phyloP scores from a whole-genome alignment of 2,888 invertebrate species.

The Protonemura montana region DNA sequence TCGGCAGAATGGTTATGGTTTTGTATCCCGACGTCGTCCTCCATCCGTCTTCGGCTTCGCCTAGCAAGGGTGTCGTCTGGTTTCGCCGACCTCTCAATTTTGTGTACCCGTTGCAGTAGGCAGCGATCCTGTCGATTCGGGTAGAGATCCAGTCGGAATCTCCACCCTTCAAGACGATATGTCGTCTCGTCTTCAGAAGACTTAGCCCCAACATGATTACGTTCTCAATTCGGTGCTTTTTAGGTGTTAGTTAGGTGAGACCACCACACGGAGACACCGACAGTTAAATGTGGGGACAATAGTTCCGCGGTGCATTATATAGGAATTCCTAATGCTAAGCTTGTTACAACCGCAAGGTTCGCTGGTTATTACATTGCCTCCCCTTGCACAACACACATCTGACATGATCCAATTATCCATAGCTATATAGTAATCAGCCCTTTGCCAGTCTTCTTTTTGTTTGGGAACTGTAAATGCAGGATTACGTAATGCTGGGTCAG shows the following conservation, averaged over 20 bases:
- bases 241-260: background rate
- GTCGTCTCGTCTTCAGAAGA: conserved; percentile 31
- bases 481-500: background rate
- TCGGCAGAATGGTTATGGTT: background rate
- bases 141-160: conserved; percentile 46
- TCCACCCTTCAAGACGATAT: conserved; percentile 31
- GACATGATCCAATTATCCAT: background rate
- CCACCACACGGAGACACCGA: background rate
- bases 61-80: conserved; percentile 25
- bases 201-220: conserved; percentile 27
- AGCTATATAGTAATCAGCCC: background rate
- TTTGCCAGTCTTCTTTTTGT: background rate
- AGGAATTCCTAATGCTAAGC: background rate
- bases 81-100: conserved; percentile 41
- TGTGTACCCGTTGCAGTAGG: conserved; percentile 47
- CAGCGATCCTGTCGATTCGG: conserved; percentile 47
- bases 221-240: background rate
- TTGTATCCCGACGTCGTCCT: background rate
- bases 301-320: background rate
- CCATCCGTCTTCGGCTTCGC: conserved; percentile 38
- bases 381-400: background rate
- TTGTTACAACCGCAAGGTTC: background rate
- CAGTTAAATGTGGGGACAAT: background rate
- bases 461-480: background rate
- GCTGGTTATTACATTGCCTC: background rate